Evolutionary conservation across 2,888 invertebrate species (phyloP).

Genomic region (Glyphotaelius pellucidus): DNA sequence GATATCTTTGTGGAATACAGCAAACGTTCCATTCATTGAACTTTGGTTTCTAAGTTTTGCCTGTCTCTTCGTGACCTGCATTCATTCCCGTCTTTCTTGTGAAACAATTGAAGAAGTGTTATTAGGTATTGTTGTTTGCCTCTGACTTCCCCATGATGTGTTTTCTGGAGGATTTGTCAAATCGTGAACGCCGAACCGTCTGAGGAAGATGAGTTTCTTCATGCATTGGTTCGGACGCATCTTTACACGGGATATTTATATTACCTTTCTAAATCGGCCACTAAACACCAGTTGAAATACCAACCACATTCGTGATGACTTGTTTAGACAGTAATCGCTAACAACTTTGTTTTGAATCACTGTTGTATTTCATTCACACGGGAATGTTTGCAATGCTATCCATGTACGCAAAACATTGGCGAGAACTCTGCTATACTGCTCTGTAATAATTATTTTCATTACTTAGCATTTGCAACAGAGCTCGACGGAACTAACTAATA

Average conservation of each 20-base stretch:
- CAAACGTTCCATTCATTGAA: neutral
- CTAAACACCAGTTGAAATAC: neutral
- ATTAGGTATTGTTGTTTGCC: too few relatives aligned
- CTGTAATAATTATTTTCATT: neutral
- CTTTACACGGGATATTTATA: neutral
- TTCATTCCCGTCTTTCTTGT: too few relatives aligned
- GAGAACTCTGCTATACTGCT: neutral
- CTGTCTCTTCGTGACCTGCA: too few relatives aligned
- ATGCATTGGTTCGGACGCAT: too few relatives aligned
- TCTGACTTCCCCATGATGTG: too few relatives aligned
- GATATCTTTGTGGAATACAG: neutral
- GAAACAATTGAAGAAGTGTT: too few relatives aligned
- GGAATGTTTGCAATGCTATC: neutral
- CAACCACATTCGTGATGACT: neutral
- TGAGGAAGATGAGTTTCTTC: too few relatives aligned
- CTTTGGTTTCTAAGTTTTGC: neutral
- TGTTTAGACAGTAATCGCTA: slow-evolving; percentile 9
- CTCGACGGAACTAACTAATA: neutral
- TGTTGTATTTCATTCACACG: slow-evolving; percentile 22
- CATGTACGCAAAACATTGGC: neutral
- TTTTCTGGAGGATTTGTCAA: too few relatives aligned
- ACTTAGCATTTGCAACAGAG: neutral
- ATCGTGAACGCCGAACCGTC: too few relatives aligned
- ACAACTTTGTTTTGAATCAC: slow-evolving; percentile 24
- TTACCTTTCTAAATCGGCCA: neutral